These are phyloP conservation scores for Oncopeltus fasciatus DNA, from an alignment of 1,140 invertebrate genomes.

Conservation along the genomic window DNA sequence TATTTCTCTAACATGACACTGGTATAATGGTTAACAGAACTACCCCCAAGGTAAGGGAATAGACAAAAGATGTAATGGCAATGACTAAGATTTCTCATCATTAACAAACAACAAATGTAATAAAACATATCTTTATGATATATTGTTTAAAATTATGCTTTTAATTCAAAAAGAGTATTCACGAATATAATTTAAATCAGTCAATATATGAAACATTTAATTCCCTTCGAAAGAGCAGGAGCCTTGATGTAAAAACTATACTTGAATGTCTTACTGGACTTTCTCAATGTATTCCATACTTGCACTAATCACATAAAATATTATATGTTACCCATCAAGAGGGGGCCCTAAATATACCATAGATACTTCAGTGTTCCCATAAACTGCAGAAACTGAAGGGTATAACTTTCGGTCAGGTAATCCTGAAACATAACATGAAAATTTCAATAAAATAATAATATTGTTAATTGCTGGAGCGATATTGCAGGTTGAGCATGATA, in stretches of 20 bases:
- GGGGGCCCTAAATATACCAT: conserved; percentile 97
- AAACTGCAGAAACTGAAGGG: conserved; percentile 92
- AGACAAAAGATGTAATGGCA: too few species aligned
- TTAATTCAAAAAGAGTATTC: background rate
- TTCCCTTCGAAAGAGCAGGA: background rate
- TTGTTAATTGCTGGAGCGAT: too few species aligned
- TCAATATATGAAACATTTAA: background rate
- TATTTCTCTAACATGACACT: too few species aligned
- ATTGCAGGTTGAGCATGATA: too few species aligned
- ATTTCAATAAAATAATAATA: too few species aligned
- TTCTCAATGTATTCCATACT: too few species aligned
- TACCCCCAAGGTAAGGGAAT: too few species aligned
- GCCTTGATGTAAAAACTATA: background rate
- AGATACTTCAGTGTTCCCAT: conserved; percentile 98
- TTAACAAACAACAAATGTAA: too few species aligned
- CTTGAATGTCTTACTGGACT: too few species aligned
- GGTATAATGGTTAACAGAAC: too few species aligned
- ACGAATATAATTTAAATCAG: background rate
- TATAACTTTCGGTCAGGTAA: conserved; percentile 86
- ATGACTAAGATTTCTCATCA: too few species aligned
- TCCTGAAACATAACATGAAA: conserved; percentile 46
- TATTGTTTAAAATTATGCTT: background rate
- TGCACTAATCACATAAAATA: background rate
- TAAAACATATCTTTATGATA: too few species aligned
- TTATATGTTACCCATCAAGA: conserved; percentile 64